Base-by-base conservation (phyloP, 2,888 invertebrate genomes). In the Cataglyphis cursor region DNA sequence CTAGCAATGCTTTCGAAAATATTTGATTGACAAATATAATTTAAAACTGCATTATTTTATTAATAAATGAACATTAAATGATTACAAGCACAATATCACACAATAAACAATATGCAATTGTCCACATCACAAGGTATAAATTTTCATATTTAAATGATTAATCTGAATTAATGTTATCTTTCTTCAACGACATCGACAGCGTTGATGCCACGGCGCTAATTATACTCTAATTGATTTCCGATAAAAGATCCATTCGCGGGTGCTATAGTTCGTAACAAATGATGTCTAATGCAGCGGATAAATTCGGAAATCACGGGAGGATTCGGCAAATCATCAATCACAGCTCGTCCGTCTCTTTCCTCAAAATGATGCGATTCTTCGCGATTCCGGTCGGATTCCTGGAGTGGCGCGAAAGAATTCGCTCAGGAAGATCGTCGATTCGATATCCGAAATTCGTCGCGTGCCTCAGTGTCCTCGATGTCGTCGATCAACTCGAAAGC, bases 401-500 rank as follows among this genome's bases (percentile, higher is more conserved):
- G 48, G 61, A 61, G 61, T 66, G 54, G 38, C 24, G 59, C 59
- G 57, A 28, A 81, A 75, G 75, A 81, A 81, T 81, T 38, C 65
- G 65, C 15, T 44, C 38, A 28, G 44, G 59, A 57, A 65, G 81
- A 65, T 81, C 24, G 81, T 31, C 57, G 59, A 75, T 81, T 81
- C 81, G 81, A 81, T 81, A 75, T 75, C 74, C 41, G 81, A 57
- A 81, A 81, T 81, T 81, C 81, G 75, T 81, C 62, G 81, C 81
- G 38, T 81, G 61, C 81, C 41, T 65, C 44, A 35, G 66, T 61
- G 82, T 75, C n/a, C 51, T n/a, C 82, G 80, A 59, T 81, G 51
- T 51, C 41, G 80, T 66, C 76, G 48, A 75, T 81, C 81, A 59
- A 31, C 78, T 61, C 62, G 86, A 83, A 88, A 80, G 70, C 83